Evolutionary conservation across 1,140 invertebrate species (phyloP).

Genomic region (Mylabris phalerata): DNA sequence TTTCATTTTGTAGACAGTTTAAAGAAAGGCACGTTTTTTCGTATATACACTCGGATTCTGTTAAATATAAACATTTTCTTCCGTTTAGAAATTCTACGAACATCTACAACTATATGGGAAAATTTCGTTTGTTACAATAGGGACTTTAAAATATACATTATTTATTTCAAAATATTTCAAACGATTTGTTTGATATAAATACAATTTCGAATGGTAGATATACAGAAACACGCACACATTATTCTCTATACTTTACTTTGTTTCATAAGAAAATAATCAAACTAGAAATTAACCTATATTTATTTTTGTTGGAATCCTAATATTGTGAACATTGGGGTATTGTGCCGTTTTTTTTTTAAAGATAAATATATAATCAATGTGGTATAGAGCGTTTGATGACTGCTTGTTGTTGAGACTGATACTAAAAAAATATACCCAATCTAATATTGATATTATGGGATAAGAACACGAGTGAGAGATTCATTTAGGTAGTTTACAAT

Average conservation of each 20-base stretch:
- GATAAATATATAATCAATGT: conserved; percentile 26
- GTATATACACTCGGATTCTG: too few species aligned
- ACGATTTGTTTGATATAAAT: too few species aligned
- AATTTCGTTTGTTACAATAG: too few species aligned
- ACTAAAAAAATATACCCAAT: conserved; percentile 29
- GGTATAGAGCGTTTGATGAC: conserved; percentile 19
- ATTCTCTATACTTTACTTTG: conserved; percentile 14
- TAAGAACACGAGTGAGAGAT: conserved; percentile 21
- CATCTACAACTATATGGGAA: too few species aligned
- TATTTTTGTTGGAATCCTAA: conserved; percentile 34
- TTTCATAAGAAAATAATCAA: conserved; percentile 34
- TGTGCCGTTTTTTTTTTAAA: conserved; percentile 17
- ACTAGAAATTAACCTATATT: conserved; percentile 31
- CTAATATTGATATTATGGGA: conserved; percentile 28
- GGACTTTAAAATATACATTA: too few species aligned
- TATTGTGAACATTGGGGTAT: conserved; percentile 34
- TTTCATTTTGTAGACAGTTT: too few species aligned
- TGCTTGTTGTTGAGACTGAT: conserved; percentile 28
- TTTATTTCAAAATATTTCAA: too few species aligned
- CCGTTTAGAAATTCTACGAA: too few species aligned
- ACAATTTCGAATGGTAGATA: too few species aligned
- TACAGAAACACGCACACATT: too few species aligned
- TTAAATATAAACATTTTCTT: too few species aligned
- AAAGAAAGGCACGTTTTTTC: too few species aligned
- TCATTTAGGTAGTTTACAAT: conserved; percentile 17